Conservation (phyloP, 30 jellyfish, hydroid and myxozoan genomes). For the Euphysa ruthae region DNA sequence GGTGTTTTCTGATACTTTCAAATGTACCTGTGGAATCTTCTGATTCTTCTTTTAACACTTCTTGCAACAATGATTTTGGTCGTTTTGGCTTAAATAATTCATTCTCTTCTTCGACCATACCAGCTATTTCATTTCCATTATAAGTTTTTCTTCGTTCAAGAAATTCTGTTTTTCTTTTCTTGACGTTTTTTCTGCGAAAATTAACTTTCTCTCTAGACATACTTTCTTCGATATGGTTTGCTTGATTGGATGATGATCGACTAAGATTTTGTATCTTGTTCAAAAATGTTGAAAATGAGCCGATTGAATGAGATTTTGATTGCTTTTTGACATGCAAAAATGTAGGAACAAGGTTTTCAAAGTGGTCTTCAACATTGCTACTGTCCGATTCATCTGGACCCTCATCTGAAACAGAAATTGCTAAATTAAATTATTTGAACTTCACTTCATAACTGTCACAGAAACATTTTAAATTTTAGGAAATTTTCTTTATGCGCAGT, state of each 20-base stretch:
- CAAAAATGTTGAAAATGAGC: not conserved
- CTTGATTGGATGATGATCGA: no score
- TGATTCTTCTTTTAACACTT: no score
- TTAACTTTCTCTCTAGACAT: not conserved
- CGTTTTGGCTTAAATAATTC: no score
- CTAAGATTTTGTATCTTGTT: not conserved
- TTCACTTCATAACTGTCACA: not conserved
- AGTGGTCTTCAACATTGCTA: slow-evolving; percentile 19
- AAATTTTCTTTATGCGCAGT: not conserved
- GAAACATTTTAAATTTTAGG: not conserved
- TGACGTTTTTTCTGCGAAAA: not conserved
- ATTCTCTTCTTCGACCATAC: no score
- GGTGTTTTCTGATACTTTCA: no score
- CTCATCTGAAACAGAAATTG: not conserved
- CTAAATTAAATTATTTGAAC: not conserved
- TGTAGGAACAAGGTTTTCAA: not conserved
- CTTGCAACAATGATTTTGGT: no score
- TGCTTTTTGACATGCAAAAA: not conserved
- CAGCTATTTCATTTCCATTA: no score
- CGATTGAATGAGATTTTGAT: not conserved
- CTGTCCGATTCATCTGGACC: slow-evolving; percentile 7
- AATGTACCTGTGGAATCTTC: no score
- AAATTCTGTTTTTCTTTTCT: not conserved
- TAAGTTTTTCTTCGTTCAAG: not conserved
- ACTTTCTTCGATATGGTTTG: no score